phyloP scores from a whole-genome alignment of 2,797 vertebrate species.

The Sylvilagus floridanus region DNA sequence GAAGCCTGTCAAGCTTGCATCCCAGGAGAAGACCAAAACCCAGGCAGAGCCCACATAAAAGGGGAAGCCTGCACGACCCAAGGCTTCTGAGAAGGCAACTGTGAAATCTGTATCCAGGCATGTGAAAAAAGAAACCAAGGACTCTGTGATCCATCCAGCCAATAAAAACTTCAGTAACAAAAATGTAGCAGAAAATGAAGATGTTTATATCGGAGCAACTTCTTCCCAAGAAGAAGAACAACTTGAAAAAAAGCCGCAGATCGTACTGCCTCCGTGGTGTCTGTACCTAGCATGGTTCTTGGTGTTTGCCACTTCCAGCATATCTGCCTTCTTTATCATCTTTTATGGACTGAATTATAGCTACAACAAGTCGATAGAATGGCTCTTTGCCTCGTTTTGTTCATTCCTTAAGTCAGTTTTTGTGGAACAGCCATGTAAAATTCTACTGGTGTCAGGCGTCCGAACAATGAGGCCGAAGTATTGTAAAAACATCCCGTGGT shows the following conservation, averaged over 20 bases:
- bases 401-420: conserved; percentile 82
- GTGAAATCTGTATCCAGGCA: rapidly evolving
- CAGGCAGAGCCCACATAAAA: not conserved
- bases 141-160: rapidly evolving
- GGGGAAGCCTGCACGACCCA: not conserved
- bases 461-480: conserved; percentile 65
- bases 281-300: conserved; percentile 76
- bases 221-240: not conserved
- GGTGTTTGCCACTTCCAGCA: conserved; percentile 53
- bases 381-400: conserved; percentile 84
- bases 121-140: rapidly evolving
- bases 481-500: conserved; percentile 80
- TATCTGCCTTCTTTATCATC: conserved; percentile 85
- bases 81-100: conserved; percentile 56
- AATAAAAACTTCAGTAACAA: not conserved
- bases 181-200: rapidly evolving
- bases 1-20: not conserved
- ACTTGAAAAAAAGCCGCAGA: rapidly evolving
- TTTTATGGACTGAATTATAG: conserved; percentile 86
- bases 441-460: conserved; percentile 55
- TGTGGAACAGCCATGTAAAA: conserved; percentile 81
- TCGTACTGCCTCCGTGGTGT: conserved; percentile 43
- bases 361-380: conserved; percentile 83
- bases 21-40: not conserved
- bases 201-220: not conserved